Percentiles rank a stretch among this genome's conserved stretches.
Evolutionary conservation across 1,140 invertebrate species (phyloP).

Genomic region (Hestina assimilis): DNA sequence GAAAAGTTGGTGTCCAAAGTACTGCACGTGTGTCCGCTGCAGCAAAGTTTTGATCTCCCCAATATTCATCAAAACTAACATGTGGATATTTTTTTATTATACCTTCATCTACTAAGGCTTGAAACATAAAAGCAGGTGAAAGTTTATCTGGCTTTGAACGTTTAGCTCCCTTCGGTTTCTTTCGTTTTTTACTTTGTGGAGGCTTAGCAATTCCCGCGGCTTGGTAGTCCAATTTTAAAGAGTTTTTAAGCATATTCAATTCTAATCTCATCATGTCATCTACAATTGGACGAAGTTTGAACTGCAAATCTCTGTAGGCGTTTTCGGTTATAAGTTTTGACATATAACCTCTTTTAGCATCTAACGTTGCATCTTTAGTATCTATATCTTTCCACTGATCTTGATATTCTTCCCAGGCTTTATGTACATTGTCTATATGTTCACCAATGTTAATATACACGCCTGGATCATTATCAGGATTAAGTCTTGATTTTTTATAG

Average conservation of each 20-base stretch:
- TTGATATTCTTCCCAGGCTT: constrained; percentile 55
- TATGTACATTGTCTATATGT: constrained; percentile 35
- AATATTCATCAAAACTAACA: constrained; percentile 55
- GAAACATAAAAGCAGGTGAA: constrained; percentile 55
- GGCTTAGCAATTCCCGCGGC: constrained; percentile 35
- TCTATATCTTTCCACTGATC: constrained; percentile 59
- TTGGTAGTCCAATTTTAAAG: constrained; percentile 54
- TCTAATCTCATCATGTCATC: constrained; percentile 71
- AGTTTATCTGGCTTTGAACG: constrained; percentile 51
- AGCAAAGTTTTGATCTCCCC: constrained; percentile 64
- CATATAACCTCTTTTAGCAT: constrained; percentile 58
- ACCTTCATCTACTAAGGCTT: constrained; percentile 59
- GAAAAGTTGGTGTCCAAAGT: constrained; percentile 61
- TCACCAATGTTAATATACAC: constrained; percentile 47
- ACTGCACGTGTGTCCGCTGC: constrained; percentile 61
- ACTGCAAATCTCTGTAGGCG: constrained; percentile 53
- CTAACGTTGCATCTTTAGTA: constrained; percentile 34
- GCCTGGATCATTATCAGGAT: constrained; percentile 67
- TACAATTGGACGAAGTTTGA: constrained; percentile 58
- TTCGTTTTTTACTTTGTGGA: constrained; percentile 53
- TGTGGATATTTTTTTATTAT: constrained; percentile 59
- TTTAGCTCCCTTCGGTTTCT: constrained; percentile 56
- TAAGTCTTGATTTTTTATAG: constrained; percentile 61
- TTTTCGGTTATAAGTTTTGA: constrained; percentile 54
- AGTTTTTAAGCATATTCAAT: constrained; percentile 50